Evolutionary conservation across 2,113 vertebrate genomes (phyloP), one percentile per base, ranked within the genome.

Genomic region (Catharus bicknelli): DNA sequence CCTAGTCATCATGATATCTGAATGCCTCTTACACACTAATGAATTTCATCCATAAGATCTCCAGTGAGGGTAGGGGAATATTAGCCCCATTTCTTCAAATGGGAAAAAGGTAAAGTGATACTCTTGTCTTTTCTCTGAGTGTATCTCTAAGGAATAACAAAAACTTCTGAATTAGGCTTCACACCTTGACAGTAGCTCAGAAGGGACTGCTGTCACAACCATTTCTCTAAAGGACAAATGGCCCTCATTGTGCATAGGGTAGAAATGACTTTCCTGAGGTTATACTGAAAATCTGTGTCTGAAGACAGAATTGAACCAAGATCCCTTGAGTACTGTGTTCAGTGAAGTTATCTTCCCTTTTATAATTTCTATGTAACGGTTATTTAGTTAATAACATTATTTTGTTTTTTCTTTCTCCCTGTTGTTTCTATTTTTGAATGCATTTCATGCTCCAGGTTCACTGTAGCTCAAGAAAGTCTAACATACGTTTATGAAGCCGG

Each of bases 381-480:
- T 83, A 79, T 85, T 93, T 95, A 90, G 77, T 79, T 92, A 92
- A 92, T 82, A 84, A 81, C 48, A 64, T 53, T 17, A 47, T 68
- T 86, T 66, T 70, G 5, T 68, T 25, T 83, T 36, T 45, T 67
- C 16, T 79, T 29, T 50, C 30, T 21, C n/a, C 66, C 7, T 36
- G 9, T 83, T 88, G 17, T 51, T 92, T 93, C 67, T 64, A 34
- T 86, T 93, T 95, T 79, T 83, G 25, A 93, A 92, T 74, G 43
- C n/a, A 78, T 95, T 94, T 90, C 61, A 73, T 93, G 90, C 76
- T 96, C 69, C 48, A 80, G n/a, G 89, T 95, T 95, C 88, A 89
- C 43, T 55, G 67, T 77, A 95, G 93, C 91, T 90, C 78, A 77
- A 86, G 63, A 84, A 96, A 90, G 22, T 85, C 61, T 90, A 90